phyloP scores from a whole-genome alignment of 1,140 invertebrate genomes.

The Apis mellifera region Amel_HAv3.1 CM009943.2:5828501-5829000 shows the following conservation, averaged over 20 bases:
- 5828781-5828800: too few species aligned
- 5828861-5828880: not conserved
- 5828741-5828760: not conserved
- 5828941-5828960: too few species aligned
- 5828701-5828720: slow-evolving; percentile 51
- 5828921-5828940: too few species aligned
- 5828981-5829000: too few species aligned
- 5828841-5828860: not conserved
- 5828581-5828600: slow-evolving; percentile 41
- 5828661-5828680: slow-evolving; percentile 18
- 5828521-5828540: slow-evolving; percentile 14
- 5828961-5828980: too few species aligned
- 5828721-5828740: slow-evolving; percentile 51
- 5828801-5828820: too few species aligned
- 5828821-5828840: not conserved
- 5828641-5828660: not conserved
- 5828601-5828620: slow-evolving; percentile 31
- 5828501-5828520: slow-evolving; percentile 26
- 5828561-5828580: slow-evolving; percentile 52
- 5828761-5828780: not conserved
- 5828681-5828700: slow-evolving; percentile 46
- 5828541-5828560: slow-evolving; percentile 52
- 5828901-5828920: not conserved
- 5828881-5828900: too few species aligned
- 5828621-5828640: slow-evolving; percentile 9